A percentile compares a stretch with the other conserved stretches of the same genome.
These are phyloP conservation scores for Agonopterix heracliana DNA, from an alignment of 2,888 invertebrate species.

Conservation along the genomic window DNA sequence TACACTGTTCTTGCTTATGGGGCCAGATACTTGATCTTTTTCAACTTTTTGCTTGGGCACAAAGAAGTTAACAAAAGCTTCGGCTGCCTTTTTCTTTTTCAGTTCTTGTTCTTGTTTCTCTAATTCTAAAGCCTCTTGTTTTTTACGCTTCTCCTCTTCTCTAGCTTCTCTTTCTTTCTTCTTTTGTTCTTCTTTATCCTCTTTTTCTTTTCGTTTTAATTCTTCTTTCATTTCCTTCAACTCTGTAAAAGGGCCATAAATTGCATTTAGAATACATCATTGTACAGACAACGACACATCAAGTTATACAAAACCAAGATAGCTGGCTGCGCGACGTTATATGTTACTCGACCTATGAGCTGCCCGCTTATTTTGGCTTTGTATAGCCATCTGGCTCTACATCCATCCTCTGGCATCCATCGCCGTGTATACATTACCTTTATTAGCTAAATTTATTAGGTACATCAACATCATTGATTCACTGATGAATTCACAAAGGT, in stretches of 20 bases:
- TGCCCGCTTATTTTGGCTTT: too few species aligned
- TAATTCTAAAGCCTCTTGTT: slow-evolving; percentile 77
- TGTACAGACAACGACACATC: not conserved
- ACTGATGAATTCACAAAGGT: too few species aligned
- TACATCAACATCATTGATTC: too few species aligned
- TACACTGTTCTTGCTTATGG: slow-evolving; percentile 53
- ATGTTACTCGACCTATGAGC: too few species aligned
- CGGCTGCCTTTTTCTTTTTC: slow-evolving; percentile 86
- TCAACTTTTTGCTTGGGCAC: slow-evolving; percentile 77
- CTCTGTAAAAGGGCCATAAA: slow-evolving; percentile 29
- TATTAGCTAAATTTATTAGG: too few species aligned
- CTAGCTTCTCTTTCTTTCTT: slow-evolving; percentile 71
- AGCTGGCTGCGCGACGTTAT: too few species aligned
- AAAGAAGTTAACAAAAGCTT: slow-evolving; percentile 90
- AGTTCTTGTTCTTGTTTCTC: slow-evolving; percentile 83
- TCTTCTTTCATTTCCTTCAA: slow-evolving; percentile 62
- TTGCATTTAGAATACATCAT: not conserved
- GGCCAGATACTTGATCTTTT: slow-evolving; percentile 46
- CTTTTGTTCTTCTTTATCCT: slow-evolving; percentile 68
- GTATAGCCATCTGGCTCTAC: too few species aligned
- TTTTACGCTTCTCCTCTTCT: slow-evolving; percentile 78
- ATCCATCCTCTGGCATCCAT: too few species aligned
- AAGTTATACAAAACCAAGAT: too few species aligned
- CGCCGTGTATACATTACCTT: too few species aligned
- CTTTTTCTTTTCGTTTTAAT: slow-evolving; percentile 54